These are phyloP conservation scores for Cyclargus thomasi DNA, from an alignment of 1,140 invertebrate species.

Conservation along the genomic window DNA sequence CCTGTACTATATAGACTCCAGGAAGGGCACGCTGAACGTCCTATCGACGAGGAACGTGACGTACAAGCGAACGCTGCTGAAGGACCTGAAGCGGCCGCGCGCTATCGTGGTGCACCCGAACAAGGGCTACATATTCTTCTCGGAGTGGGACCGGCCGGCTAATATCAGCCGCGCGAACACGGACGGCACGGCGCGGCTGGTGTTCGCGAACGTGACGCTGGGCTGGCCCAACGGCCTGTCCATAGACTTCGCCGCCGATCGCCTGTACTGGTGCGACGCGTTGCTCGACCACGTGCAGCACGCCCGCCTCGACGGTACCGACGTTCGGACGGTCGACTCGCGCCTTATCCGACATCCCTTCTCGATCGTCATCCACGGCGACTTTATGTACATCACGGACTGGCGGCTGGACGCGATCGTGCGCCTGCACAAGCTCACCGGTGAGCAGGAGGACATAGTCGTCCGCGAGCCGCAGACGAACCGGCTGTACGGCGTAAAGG, in stretches of 20 bases:
- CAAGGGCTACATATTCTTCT: constrained; percentile 94
- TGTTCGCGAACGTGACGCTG: constrained; percentile 94
- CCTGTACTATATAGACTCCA: constrained; percentile 97
- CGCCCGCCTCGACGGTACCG: constrained; percentile 93
- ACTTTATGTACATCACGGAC: constrained; percentile 98
- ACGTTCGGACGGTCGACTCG: constrained; percentile 93
- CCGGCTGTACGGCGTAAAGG: constrained; percentile 93
- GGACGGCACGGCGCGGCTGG: constrained; percentile 89
- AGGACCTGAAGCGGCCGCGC: constrained; percentile 92
- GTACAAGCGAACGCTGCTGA: constrained; percentile 88
- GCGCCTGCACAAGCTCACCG: constrained; percentile 90
- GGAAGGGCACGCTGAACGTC: constrained; percentile 96
- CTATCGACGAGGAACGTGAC: constrained; percentile 90
- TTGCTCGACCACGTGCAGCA: constrained; percentile 96
- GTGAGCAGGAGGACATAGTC: constrained; percentile 89
- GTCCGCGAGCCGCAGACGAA: constrained; percentile 93
- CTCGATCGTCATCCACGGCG: constrained; percentile 93
- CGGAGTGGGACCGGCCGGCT: constrained; percentile 96
- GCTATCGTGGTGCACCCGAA: constrained; percentile 98
- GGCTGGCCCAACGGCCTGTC: constrained; percentile 97
- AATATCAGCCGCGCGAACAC: constrained; percentile 94
- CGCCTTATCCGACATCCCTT: constrained; percentile 95
- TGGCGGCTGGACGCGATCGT: constrained; percentile 97
- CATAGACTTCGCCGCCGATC: constrained; percentile 90
- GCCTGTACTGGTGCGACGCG: constrained; percentile 97